A percentile compares a stretch with the other conserved stretches of the same genome.
Conservation (phyloP, 2,797 vertebrate genomes). For the Borostomias antarcticus region DNA sequence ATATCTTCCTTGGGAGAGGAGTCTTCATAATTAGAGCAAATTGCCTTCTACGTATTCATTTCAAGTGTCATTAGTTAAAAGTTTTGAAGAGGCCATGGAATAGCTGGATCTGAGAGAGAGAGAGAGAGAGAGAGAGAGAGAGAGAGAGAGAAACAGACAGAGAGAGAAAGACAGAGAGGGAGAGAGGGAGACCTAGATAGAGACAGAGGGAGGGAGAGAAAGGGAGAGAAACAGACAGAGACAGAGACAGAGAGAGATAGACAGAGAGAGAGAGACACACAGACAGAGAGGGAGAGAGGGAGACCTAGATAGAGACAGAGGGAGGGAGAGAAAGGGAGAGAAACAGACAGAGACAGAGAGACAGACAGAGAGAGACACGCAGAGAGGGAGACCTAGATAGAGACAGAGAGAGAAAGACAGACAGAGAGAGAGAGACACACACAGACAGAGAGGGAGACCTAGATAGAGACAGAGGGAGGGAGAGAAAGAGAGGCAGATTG, state of each 20-base stretch:
- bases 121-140: too few species aligned
- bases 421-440: too few species aligned
- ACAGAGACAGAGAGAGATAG: background rate
- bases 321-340: too few species aligned
- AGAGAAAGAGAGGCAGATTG: conserved; percentile 80
- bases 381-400: too few species aligned
- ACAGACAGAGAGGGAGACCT: background rate
- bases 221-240: too few species aligned
- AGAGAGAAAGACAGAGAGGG: too few species aligned
- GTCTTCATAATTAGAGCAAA: conserved; percentile 95
- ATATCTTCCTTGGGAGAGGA: conserved; percentile 94
- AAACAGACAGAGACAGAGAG: background rate
- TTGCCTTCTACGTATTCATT: conserved; percentile 88
- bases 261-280: background rate
- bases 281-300: background rate
- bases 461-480: background rate
- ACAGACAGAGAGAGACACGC: too few species aligned
- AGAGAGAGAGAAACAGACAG: background rate
- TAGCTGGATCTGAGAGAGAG: conserved; percentile 74
- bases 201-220: background rate
- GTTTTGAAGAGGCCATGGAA: conserved; percentile 84
- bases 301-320: conserved; percentile 20
- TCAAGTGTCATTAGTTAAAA: conserved; percentile 90
- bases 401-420: too few species aligned
- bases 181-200: too few species aligned